These are phyloP conservation scores for Patella vulgata DNA, from an alignment of 1,140 invertebrate genomes.

Conservation along the genomic window DNA sequence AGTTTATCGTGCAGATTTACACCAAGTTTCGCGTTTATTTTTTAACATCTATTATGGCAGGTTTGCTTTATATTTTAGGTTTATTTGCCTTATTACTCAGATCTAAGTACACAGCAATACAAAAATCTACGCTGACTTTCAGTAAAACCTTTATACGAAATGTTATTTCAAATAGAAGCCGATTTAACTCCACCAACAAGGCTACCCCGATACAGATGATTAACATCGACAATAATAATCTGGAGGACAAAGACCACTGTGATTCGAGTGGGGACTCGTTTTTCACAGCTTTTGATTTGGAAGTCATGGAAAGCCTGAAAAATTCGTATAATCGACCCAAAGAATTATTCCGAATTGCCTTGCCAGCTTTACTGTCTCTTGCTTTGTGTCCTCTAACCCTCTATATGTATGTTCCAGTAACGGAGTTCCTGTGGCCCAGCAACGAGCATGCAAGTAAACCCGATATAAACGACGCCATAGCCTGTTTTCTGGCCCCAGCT, in stretches of 20 bases:
- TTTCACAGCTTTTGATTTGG: slow-evolving; percentile 33
- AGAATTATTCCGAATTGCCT: slow-evolving; percentile 40
- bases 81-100: background rate
- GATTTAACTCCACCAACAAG: background rate
- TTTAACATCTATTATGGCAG: too few relatives aligned
- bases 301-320: slow-evolving; percentile 38
- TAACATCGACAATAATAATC: slow-evolving; percentile 2
- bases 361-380: slow-evolving; percentile 42
- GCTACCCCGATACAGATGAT: background rate
- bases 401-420: slow-evolving; percentile 41
- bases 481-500: slow-evolving; percentile 49
- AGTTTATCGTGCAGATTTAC: too few relatives aligned
- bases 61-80: background rate
- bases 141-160: background rate
- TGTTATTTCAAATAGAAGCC: background rate
- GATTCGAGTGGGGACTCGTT: slow-evolving; percentile 17
- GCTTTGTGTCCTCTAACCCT: slow-evolving; percentile 45
- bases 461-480: slow-evolving; percentile 51
- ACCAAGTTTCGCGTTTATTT: too few relatives aligned
- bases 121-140: background rate
- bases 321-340: slow-evolving; percentile 33
- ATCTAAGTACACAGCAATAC: background rate
- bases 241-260: slow-evolving; percentile 10
- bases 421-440: slow-evolving; percentile 37
- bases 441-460: slow-evolving; percentile 25